Percentiles rank a stretch among this genome's conserved stretches.
These are phyloP conservation scores for Calliphora vicina DNA, from an alignment of 1,140 invertebrate genomes.

Conservation along the genomic window DNA sequence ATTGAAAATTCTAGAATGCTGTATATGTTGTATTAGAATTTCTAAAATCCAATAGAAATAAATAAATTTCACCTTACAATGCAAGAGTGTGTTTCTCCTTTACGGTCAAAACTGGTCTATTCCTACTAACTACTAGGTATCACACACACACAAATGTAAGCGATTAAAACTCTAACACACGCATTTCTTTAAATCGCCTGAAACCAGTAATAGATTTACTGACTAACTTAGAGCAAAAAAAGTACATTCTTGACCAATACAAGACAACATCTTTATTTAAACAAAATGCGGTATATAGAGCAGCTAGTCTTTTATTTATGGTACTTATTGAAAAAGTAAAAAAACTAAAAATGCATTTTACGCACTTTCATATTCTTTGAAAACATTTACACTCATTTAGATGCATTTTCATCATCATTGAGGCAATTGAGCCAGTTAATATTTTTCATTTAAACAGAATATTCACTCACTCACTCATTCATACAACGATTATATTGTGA, in stretches of 20 bases:
- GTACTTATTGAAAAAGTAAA: background rate
- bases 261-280: background rate
- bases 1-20: background rate
- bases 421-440: background rate
- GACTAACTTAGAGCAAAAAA: background rate
- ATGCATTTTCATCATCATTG: background rate
- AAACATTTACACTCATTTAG: background rate
- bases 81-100: background rate
- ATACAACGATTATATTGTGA: background rate
- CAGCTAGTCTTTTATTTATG: background rate
- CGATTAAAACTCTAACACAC: background rate
- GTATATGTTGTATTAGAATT: background rate
- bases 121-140: too few species aligned
- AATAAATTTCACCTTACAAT: background rate
- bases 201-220: background rate
- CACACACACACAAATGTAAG: background rate
- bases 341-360: background rate
- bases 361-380: conserved; percentile 24
- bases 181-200: background rate
- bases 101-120: background rate
- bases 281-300: background rate
- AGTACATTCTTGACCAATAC: background rate
- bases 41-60: background rate
- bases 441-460: background rate
- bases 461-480: background rate